Percentiles rank a stretch among this genome's conserved stretches.
phyloP scores from a whole-genome alignment of 1,140 invertebrate genomes.

The Hestina assimilis region DNA sequence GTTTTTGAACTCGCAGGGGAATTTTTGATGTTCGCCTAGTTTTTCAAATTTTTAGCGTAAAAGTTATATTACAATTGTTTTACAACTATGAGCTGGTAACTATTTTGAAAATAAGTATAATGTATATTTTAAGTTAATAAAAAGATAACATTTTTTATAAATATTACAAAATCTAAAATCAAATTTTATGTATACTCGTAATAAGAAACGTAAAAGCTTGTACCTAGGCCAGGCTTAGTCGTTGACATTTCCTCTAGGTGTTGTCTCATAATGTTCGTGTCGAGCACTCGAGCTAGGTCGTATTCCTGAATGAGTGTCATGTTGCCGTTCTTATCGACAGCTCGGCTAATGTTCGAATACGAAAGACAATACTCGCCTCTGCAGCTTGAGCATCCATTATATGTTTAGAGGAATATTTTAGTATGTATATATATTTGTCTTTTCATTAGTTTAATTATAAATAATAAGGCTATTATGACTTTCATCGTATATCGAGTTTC shows the following conservation, averaged over 20 bases:
- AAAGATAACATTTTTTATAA: too few species aligned
- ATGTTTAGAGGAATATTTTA: background rate
- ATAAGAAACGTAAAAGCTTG: background rate
- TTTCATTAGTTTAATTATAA: background rate
- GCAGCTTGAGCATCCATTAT: constrained; percentile 25
- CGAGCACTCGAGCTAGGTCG: constrained; percentile 10
- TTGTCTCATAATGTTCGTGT: constrained; percentile 12
- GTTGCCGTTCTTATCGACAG: constrained; percentile 48
- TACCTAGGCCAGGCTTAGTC: background rate
- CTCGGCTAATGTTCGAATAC: constrained; percentile 49
- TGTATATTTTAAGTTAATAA: too few species aligned
- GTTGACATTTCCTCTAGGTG: constrained; percentile 17
- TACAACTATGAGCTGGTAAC: too few species aligned
- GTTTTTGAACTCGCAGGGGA: background rate
- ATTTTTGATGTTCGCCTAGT: background rate
- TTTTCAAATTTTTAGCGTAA: too few species aligned
- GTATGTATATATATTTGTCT: constrained; percentile 3
- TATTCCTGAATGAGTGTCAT: constrained; percentile 37
- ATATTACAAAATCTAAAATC: too few species aligned
- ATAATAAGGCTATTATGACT: too few species aligned
- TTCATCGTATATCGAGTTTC: background rate
- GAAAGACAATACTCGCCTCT: constrained; percentile 37
- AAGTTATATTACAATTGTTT: too few species aligned
- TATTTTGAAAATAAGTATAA: too few species aligned
- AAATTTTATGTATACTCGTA: background rate